A percentile compares a stretch with the other conserved stretches of the same genome.
These are phyloP conservation scores for Mormoops blainvillei DNA, from an alignment of 2,113 vertebrate genomes.

Conservation along the genomic window DNA sequence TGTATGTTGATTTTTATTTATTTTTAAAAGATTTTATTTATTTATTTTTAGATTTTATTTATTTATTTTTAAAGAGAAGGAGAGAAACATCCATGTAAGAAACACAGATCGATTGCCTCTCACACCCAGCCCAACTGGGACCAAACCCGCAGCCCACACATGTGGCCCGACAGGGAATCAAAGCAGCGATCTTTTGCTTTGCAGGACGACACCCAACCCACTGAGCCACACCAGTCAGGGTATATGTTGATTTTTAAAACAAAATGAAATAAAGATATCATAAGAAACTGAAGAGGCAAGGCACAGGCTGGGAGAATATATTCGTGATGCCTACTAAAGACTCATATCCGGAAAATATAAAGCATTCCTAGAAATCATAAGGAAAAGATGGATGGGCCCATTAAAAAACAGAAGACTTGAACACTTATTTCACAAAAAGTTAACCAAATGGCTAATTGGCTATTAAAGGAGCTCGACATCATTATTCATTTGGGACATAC, in stretches of 20 bases:
- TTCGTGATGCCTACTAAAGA: background rate
- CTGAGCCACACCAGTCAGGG: no score
- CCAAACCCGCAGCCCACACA: no score
- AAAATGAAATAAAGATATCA: background rate
- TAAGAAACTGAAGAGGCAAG: background rate
- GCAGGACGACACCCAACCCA: no score
- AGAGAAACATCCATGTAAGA: no score
- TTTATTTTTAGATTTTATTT: no score
- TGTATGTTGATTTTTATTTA: background rate
- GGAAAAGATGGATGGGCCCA: background rate
- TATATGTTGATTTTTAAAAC: background rate
- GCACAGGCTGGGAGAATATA: background rate
- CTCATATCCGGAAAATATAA: background rate
- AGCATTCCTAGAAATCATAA: background rate
- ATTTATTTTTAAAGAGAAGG: no score
- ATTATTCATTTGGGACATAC: background rate
- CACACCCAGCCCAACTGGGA: no score
- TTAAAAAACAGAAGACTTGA: background rate
- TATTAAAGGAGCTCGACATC: background rate
- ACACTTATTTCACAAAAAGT: background rate
- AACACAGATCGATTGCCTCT: no score
- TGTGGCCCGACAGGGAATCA: no score
- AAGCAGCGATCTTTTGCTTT: no score
- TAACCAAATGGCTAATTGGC: background rate
- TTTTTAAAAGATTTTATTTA: no score